Base-by-base conservation (phyloP, 2,797 vertebrate genomes). In the Myripristis murdjan region DNA sequence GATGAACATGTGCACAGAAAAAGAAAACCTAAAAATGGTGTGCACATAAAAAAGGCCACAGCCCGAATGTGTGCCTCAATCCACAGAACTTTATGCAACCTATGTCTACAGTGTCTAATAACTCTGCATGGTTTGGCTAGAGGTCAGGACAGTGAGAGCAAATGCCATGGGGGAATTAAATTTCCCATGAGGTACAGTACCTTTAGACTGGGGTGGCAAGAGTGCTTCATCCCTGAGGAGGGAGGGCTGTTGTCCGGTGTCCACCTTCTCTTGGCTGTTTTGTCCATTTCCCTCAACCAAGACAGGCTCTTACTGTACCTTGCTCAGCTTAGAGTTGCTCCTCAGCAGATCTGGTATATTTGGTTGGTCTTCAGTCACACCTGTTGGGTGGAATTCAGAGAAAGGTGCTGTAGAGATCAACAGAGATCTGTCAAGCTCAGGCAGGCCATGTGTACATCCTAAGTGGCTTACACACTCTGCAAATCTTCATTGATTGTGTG, bases 141-240 rank as follows among this genome's bases (percentile, higher is more conserved):
- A 52, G 4, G n/a, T 11, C 9, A 46, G 53, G 26, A 1, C 2
- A 9, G 6, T 22, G 20, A 23, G 35, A 49, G 3, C 31, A 33
- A 1, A 35, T 37, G 6, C 23, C 10, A 37, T 37, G 16, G 7
- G 1, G 28, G 52, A 54, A 22, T 18, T 57, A 0, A 0, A 12
- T 23, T 37, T 43, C 33, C 2, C 26, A 58, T 2, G 24, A 22
- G 22, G 15, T 10, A 55, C n/a, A 56, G 43, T 95, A 97, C 97
- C 97, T 97, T 98, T 58, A 98, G 91, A 65, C 94, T 91, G 64
- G 95, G 93, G 75, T 94, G 95, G 65, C 94, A 92, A 0, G 88
- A 74, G 33, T 58, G 85, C 70, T 65, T 85, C n/a, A 22, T 62
- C 52, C 79, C 59, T 2, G 81, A 75, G 8, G 88, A 75, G 6